Conservation (phyloP, 1,140 invertebrate genomes). For the Triops cancriformis region DNA sequence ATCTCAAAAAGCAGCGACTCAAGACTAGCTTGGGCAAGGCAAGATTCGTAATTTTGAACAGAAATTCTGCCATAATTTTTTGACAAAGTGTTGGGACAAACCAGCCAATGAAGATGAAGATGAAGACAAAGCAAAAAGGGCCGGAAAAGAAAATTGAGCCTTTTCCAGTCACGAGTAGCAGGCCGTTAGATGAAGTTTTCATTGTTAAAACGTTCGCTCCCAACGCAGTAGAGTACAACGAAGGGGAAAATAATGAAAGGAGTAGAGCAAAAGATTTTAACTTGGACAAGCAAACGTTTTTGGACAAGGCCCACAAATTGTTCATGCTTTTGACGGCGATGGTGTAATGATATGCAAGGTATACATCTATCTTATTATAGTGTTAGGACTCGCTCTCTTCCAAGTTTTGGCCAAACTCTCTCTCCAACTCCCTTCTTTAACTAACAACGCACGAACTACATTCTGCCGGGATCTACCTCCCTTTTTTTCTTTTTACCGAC, state of each 20-base stretch:
- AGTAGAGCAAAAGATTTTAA: neutral
- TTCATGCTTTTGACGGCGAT: conserved; percentile 13
- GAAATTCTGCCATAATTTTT: too few species aligned
- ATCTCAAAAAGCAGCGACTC: too few species aligned
- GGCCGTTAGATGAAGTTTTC: conserved; percentile 2
- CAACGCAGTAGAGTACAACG: neutral
- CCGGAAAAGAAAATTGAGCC: neutral
- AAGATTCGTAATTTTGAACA: too few species aligned
- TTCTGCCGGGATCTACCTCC: neutral
- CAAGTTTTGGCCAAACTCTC: too few species aligned
- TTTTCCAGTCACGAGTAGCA: neutral
- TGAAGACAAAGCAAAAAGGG: too few species aligned
- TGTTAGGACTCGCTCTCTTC: neutral
- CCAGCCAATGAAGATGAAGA: too few species aligned
- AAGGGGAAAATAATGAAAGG: neutral
- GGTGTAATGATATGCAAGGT: conserved; percentile 13
- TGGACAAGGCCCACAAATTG: conserved; percentile 7
- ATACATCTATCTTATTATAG: conserved; percentile 6
- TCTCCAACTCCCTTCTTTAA: neutral
- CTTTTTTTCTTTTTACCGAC: neutral
- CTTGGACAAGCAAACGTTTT: neutral
- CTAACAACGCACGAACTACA: conserved; percentile 6
- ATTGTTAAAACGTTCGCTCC: neutral
- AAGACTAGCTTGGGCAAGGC: too few species aligned
- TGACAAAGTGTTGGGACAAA: too few species aligned